A percentile compares a stretch with the other conserved stretches of the same genome.
Conservation (phyloP, 2,113 vertebrate genomes). For the Aythya baeri region DNA sequence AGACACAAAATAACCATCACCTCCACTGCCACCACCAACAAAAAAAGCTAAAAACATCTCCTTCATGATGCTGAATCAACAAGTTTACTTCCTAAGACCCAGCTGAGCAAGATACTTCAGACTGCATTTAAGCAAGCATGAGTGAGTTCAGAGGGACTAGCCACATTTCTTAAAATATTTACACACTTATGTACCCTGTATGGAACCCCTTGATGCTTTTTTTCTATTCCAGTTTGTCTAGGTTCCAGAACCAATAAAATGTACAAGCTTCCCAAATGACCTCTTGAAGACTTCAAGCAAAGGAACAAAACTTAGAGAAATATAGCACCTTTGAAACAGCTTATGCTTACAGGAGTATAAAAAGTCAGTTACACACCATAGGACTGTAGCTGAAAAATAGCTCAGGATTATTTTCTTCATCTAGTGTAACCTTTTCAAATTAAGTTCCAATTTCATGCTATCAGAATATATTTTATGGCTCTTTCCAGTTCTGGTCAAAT, state of each 20-base stretch:
- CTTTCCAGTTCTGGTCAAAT: not conserved
- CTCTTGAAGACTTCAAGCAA: not conserved
- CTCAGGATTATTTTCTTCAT: slow-evolving; percentile 42
- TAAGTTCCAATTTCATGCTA: slow-evolving; percentile 53
- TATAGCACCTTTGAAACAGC: not conserved
- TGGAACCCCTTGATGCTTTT: not conserved
- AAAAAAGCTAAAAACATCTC: not conserved
- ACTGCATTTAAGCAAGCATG: not conserved
- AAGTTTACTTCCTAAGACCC: not conserved
- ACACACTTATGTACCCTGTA: slow-evolving; percentile 9
- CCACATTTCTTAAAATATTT: not conserved
- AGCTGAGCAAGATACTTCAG: not conserved
- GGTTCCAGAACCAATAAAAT: slow-evolving; percentile 37
- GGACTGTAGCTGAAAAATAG: slow-evolving; percentile 3
- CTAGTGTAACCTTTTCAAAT: slow-evolving; percentile 37
- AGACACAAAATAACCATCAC: too few relatives aligned
- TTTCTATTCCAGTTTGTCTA: not conserved
- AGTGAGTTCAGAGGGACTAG: not conserved
- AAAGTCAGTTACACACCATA: slow-evolving; percentile 15
- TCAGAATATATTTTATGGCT: slow-evolving; percentile 30
- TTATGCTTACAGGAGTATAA: slow-evolving; percentile 12
- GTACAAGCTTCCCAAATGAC: slow-evolving; percentile 20
- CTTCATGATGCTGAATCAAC: not conserved
- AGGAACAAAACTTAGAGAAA: slow-evolving; percentile 19
- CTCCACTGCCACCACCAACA: too few relatives aligned